Evolutionary conservation across 92 coral and sea anemone species (phyloP).

Genomic region (Hydrozoanthus gracilis): DNA sequence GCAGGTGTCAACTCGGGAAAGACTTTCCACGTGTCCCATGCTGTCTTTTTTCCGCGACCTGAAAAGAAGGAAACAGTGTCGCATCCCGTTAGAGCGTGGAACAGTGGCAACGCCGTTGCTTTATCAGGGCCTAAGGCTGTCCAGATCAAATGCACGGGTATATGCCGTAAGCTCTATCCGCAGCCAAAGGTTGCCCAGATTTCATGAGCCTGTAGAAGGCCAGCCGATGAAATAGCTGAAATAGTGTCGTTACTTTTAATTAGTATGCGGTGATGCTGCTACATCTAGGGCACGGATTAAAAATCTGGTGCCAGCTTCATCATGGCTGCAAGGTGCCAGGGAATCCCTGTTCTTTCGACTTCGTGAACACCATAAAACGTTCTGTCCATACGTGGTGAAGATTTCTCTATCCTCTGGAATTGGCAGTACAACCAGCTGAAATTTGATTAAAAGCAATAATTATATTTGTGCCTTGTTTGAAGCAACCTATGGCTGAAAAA

Average conservation of each 20-base stretch:
- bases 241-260: background rate
- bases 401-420: no score
- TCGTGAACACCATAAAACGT: background rate
- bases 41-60: no score
- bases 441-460: background rate
- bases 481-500: no score
- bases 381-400: background rate
- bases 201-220: constrained; percentile 19
- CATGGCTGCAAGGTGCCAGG: constrained; percentile 24
- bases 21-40: no score
- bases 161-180: constrained; percentile 1
- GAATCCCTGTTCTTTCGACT: constrained; percentile 1
- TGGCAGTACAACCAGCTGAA: no score
- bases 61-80: no score
- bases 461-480: no score
- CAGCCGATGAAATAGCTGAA: constrained; percentile 18
- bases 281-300: background rate
- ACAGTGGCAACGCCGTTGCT: no score
- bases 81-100: no score
- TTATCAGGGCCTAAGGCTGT: no score
- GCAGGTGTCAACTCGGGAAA: constrained; percentile 67
- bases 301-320: background rate
- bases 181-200: constrained; percentile 17
- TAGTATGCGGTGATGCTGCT: constrained; percentile 20
- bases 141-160: no score